A percentile compares a stretch with the other conserved stretches of the same genome.
phyloP scores from a whole-genome alignment of 2,797 vertebrate genomes.

The Adelosebastes latens region DNA sequence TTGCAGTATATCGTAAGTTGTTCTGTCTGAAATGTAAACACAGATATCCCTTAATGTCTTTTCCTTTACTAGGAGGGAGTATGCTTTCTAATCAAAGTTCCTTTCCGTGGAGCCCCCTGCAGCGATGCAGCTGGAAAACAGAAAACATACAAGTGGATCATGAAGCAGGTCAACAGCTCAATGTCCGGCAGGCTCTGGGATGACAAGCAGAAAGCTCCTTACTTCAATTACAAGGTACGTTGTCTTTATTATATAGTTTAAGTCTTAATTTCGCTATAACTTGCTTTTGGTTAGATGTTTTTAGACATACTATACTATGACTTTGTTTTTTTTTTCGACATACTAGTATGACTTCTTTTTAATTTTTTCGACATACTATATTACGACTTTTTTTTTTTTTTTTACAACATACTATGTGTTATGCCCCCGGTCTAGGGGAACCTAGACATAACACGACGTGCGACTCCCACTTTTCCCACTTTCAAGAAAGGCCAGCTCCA shows the following conservation, averaged over 20 bases:
- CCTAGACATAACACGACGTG: no score
- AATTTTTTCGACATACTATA: no score
- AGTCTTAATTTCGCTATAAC: neutral
- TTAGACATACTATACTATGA: no score
- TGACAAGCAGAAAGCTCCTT: slow-evolving; percentile 86
- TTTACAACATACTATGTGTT: no score
- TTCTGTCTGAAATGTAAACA: neutral
- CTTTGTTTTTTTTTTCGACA: no score
- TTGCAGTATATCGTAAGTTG: neutral
- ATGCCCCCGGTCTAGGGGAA: no score
- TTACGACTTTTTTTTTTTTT: no score
- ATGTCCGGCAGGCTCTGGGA: slow-evolving; percentile 90
- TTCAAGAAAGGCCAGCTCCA: no score
- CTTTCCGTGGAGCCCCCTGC: slow-evolving; percentile 92
- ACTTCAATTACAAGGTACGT: slow-evolving; percentile 91
- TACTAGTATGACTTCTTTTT: no score
- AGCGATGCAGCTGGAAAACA: slow-evolving; percentile 92
- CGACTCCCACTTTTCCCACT: no score
- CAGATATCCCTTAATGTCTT: neutral
- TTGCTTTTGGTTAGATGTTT: no score
- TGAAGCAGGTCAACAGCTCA: slow-evolving; percentile 88
- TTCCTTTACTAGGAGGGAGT: slow-evolving; percentile 79
- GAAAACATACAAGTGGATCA: slow-evolving; percentile 87
- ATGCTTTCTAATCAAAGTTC: slow-evolving; percentile 86
- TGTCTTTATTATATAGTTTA: neutral